Base-by-base conservation (phyloP, 2,797 vertebrate genomes). In the Hypotaenidia philippensis region DNA sequence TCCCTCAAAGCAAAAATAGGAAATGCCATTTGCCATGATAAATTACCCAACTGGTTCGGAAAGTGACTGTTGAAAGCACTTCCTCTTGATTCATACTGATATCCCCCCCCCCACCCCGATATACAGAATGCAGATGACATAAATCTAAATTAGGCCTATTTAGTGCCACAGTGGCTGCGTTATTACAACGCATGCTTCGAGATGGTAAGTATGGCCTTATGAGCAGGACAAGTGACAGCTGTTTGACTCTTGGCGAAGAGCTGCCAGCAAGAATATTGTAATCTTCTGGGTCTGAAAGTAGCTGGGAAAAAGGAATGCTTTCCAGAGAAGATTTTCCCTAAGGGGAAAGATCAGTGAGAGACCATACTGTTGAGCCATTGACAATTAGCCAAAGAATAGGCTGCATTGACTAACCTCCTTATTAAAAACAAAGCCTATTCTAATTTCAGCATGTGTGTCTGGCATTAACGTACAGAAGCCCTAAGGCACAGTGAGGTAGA, bases 291-390 rank as follows among this genome's bases (percentile, higher is more conserved):
- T 77, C 78, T 90, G 34, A 87, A 94, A 94, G 92, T 71, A 95
- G 94, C 84, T 90, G 95, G 83, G 87, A 94, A 91, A 94, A 69
- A 29, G 36, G 70, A 96, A 84, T 83, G 47, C 50, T 84, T 94
- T 96, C 94, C 59, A 93, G 56, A 94, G 68, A 61, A 75, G 70
- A 79, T 91, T 87, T 97, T 77, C 95, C 96, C 96, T 96, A 60
- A 72, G 94, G 97, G 85, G 53, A 9, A 66, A 40, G 83, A 97
- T 97, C 93, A 96, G 72, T 92, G 70, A 95, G 78, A 95, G 81
- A 90, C 69, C 71, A 75, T 89, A 94, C 47, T 90, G 92, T 82
- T 83, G 57, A 95, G 65, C 27, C 55, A 47, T 34, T 84, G 83
- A 71, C 90, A 89, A 87, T 71, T 69, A 95, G 82, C 74, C 91